Evolutionary conservation across 2,797 vertebrate genomes (phyloP), one percentile per base, ranked within the genome.

Genomic region (Aplochiton taeniatus): DNA sequence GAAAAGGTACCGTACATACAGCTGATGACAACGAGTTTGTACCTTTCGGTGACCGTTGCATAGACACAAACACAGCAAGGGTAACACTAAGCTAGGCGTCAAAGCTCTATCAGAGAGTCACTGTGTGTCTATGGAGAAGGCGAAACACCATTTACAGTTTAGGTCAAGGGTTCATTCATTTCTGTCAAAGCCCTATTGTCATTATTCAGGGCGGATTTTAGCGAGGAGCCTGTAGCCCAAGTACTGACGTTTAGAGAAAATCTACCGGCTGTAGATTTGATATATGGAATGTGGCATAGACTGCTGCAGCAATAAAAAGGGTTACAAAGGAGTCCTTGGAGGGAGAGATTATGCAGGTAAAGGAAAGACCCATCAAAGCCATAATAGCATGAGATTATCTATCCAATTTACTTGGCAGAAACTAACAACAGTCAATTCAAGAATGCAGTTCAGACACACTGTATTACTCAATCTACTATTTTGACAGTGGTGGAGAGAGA

Each of bases 91-190:
- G 47, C 47, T 4, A 55, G 18, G 11, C 8, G 8, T 14, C 20
- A 14, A 31, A 17, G 11, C 19, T 55, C 19, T 55, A 55, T 49
- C 61, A 51, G 46, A 61, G 48, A 59, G 58, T 59, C 44, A 69
- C 60, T 69, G 76, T 59, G 65, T 10, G 41, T 13, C 14, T 4
- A 6, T 66, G 61, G 18, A 67, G 65, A 61, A 54, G 44, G 17
- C 45, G 78, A 10, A 46, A 73, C 18, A 8, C 80, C 78, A 75
- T 68, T 73, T 65, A 60, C 55, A 58, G 61, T 12, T 58, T 48
- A 70, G 69, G 74, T 78, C 64, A 58, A 45, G 16, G 78, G 75
- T 31, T 31, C 74, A 81, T 84, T 74, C 79, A 75, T 70, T 60
- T 59, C 58, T 51, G 58, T 72, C 59, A 70, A 80, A 83, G 68